Evolutionary conservation across 2,113 vertebrate species (phyloP), one percentile per base, ranked within the genome.

Genomic region (Loxodonta africana): DNA sequence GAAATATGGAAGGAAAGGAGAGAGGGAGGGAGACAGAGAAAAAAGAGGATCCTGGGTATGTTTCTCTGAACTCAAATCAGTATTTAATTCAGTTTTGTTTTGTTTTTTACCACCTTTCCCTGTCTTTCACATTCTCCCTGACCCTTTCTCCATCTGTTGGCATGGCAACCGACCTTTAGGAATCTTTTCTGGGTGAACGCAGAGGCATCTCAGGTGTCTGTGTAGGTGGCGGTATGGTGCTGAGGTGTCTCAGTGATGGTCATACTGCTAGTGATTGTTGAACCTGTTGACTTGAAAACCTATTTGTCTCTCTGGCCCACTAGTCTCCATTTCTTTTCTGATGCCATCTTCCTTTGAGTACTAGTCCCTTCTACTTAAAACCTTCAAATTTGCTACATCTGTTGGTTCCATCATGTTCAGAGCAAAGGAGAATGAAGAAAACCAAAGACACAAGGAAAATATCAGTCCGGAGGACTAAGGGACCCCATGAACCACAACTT

Each of bases 251-350:
- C 48, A 23, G 53, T 0, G 51, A 20, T 37, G 44, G 44, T 30
- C 44, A 12, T 1, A 0, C 73, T 1, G 4, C 12, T 20, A 12
- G 60, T 11, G 28, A 20, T 3, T 0, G 18, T 10, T 67, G 25
- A n/a, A 44, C 8, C 69, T 94, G 28, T 8, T 14, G 48, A 63
- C 0, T 4, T 30, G 25, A 21, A 37, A 73, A 71, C 21, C 69
- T 69, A 12, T 62, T 78, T 92, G 65, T 84, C 23, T 25, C 44
- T 26, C n/a, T 63, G 85, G 21, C 3, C 60, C 63, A 12, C 25
- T 8, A 92, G 28, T 23, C 41, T 57, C 18, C 15, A 7, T 69
- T 25, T 57, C 6, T 69, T 60, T 86, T 76, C 74, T 41, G 41
- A 12, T 65, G 20, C 37, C 17, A 78, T 74, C 62, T 73, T 77